These are phyloP conservation scores for Cryptus viduatorius DNA, from an alignment of 2,888 invertebrate species.

Conservation along the genomic window DNA sequence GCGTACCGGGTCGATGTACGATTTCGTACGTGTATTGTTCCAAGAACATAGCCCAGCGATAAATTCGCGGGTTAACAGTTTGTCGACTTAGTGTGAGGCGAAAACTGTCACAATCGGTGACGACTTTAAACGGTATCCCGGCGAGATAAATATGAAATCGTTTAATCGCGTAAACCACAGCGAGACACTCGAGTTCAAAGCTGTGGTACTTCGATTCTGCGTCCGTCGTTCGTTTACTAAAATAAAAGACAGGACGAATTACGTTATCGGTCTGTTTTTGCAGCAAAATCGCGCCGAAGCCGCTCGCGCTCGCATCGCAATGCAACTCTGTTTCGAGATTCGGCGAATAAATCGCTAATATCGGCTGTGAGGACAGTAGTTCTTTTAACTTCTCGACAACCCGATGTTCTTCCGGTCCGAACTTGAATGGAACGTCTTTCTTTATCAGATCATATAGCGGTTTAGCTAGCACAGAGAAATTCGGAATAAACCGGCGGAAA, in stretches of 20 bases:
- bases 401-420: slow-evolving; percentile 52
- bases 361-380: neutral
- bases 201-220: slow-evolving; percentile 75
- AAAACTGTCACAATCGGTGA: slow-evolving; percentile 77
- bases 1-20: slow-evolving; percentile 67
- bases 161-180: slow-evolving; percentile 68
- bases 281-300: slow-evolving; percentile 76
- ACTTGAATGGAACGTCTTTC: slow-evolving; percentile 58
- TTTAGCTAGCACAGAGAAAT: slow-evolving; percentile 66
- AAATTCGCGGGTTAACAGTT: slow-evolving; percentile 70
- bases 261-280: slow-evolving; percentile 72
- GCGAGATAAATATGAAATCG: slow-evolving; percentile 73
- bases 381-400: slow-evolving; percentile 58
- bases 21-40: slow-evolving; percentile 68
- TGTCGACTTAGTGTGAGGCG: slow-evolving; percentile 72
- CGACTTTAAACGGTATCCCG: slow-evolving; percentile 73
- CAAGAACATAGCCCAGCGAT: slow-evolving; percentile 43
- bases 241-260: slow-evolving; percentile 74
- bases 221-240: slow-evolving; percentile 73
- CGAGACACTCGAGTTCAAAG: slow-evolving; percentile 76
- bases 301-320: slow-evolving; percentile 76
- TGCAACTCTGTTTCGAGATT: slow-evolving; percentile 70
- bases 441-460: slow-evolving; percentile 59
- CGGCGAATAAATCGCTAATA: slow-evolving; percentile 64
- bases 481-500: slow-evolving; percentile 66